phyloP scores from a whole-genome alignment of 92 coral and sea anemone species.

The Galaxea fascicularis region DNA sequence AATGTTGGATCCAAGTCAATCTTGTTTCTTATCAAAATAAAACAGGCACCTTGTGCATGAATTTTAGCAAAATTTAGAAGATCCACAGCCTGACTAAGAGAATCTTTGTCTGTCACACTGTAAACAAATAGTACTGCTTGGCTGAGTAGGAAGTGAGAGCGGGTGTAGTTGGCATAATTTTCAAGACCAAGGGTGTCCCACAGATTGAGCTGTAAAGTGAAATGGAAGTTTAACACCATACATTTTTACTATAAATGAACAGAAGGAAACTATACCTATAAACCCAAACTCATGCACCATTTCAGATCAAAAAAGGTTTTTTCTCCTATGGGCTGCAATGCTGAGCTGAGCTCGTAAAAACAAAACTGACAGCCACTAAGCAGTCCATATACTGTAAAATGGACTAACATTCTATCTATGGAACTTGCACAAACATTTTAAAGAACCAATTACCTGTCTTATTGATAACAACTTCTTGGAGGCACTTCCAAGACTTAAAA shows the following conservation, averaged over 20 bases:
- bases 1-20: conserved; percentile 70
- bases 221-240: background rate
- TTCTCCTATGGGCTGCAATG: too few relatives aligned
- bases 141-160: conserved; percentile 75
- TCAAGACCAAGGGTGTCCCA: conserved; percentile 91
- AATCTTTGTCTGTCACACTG: conserved; percentile 54
- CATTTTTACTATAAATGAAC: background rate
- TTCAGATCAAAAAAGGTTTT: too few relatives aligned
- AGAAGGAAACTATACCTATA: background rate
- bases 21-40: conserved; percentile 79
- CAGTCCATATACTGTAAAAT: too few relatives aligned
- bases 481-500: too few relatives aligned
- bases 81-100: conserved; percentile 38
- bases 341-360: too few relatives aligned
- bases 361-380: too few relatives aligned
- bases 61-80: conserved; percentile 31
- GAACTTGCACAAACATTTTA: too few relatives aligned
- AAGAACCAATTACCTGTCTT: too few relatives aligned
- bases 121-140: conserved; percentile 83
- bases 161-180: conserved; percentile 65
- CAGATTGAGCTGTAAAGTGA: conserved; percentile 62
- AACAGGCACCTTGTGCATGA: conserved; percentile 68
- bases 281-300: too few relatives aligned
- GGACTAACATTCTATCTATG: too few relatives aligned
- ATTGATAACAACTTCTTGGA: too few relatives aligned